phyloP scores from a whole-genome alignment of 2,113 vertebrate species.

The Catharus fuscescens region DNA sequence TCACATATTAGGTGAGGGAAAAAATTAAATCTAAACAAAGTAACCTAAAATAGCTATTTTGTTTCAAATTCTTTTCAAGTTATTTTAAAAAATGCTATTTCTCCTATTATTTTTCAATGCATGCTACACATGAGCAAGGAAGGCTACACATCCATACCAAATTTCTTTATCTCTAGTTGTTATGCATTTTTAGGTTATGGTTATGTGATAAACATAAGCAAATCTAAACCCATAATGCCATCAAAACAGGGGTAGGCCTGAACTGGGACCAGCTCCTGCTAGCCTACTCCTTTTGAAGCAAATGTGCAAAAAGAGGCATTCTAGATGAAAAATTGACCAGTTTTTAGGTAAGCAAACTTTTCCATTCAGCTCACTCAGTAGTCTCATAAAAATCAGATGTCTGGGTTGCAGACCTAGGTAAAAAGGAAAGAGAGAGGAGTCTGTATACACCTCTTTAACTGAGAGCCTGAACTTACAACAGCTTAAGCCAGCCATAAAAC shows the following conservation, averaged over 20 bases:
- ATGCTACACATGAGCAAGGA: background rate
- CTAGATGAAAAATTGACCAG: background rate
- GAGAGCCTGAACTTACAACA: background rate
- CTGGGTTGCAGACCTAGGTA: background rate
- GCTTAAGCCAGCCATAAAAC: conserved; percentile 18
- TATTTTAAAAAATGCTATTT: background rate
- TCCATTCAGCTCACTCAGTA: background rate
- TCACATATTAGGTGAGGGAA: background rate
- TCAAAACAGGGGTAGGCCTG: background rate
- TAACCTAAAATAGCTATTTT: background rate
- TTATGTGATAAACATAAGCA: background rate
- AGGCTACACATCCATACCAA: background rate
- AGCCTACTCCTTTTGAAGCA: background rate
- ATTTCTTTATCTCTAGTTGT: background rate
- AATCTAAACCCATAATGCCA: background rate
- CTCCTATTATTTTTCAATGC: background rate
- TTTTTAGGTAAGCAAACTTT: background rate
- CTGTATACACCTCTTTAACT: background rate
- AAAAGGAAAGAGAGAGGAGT: background rate
- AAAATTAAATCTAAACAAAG: background rate
- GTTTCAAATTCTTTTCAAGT: background rate
- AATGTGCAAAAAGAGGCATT: background rate
- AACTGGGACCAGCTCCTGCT: background rate
- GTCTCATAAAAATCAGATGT: background rate
- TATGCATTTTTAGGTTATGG: background rate